Percentiles rank a stretch among this genome's conserved stretches.
Conservation (phyloP, 2,888 invertebrate species). For the Mythimna lalbum region DNA sequence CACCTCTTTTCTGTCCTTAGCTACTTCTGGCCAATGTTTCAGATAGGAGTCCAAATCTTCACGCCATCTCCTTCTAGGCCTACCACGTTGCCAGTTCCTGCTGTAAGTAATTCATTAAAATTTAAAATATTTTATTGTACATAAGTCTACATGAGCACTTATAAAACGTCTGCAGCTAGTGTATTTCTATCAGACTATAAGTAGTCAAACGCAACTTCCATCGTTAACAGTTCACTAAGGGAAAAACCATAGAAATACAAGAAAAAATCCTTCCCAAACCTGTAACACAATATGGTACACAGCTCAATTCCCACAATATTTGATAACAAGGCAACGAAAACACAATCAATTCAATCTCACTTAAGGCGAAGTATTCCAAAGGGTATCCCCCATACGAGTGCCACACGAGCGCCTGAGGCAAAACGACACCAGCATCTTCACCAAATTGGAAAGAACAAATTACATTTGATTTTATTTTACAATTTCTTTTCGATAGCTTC, state of each 20-base stretch:
- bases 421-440: conserved; percentile 52
- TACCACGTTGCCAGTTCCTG: no score
- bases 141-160: no score
- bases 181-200: no score
- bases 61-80: no score
- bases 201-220: background rate
- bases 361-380: conserved; percentile 71
- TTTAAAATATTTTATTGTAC: no score
- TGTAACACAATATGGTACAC: conserved; percentile 41
- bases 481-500: conserved; percentile 83
- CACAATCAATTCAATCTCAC: conserved; percentile 79
- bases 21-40: no score
- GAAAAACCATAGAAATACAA: conserved; percentile 19
- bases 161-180: background rate
- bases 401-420: conserved; percentile 53
- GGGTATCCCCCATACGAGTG: conserved; percentile 56
- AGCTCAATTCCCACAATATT: conserved; percentile 62
- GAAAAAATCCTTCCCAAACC: conserved; percentile 30
- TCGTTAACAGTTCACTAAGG: conserved; percentile 14
- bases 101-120: no score
- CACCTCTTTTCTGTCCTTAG: no score
- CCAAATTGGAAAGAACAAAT: conserved; percentile 85
- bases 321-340: conserved; percentile 62
- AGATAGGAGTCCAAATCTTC: no score
- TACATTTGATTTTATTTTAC: conserved; percentile 89